A percentile compares a stretch with the other conserved stretches of the same genome.
phyloP scores from a whole-genome alignment of 2,797 vertebrate species.

The Sylvia borin region DNA sequence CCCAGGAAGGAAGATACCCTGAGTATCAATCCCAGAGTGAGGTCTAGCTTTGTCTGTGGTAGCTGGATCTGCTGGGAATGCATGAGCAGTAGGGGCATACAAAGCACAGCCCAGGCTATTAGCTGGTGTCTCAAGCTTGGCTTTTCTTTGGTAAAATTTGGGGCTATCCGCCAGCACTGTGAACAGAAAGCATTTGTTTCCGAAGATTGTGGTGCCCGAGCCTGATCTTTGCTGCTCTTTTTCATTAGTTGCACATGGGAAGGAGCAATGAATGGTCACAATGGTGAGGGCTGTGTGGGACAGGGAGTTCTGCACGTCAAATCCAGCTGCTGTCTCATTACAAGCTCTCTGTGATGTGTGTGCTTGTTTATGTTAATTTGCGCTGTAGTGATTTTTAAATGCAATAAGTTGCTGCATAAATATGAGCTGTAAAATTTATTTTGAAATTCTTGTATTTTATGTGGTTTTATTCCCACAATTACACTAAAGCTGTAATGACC shows the following conservation, averaged over 20 bases:
- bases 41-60: not conserved
- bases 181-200: not conserved
- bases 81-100: accelerated
- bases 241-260: not conserved
- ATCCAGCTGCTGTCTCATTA: not conserved
- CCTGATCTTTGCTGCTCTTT: not conserved
- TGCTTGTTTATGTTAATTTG: not conserved
- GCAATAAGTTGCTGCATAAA: not conserved
- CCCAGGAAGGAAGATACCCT: not conserved
- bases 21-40: not conserved
- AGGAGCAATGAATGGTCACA: not conserved
- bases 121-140: not conserved
- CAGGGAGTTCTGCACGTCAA: not conserved
- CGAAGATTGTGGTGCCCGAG: not conserved
- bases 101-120: not conserved
- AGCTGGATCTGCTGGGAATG: not conserved
- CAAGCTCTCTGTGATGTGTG: not conserved
- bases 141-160: not conserved
- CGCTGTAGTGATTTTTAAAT: not conserved
- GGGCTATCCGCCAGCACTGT: not conserved
- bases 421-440: not conserved
- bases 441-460: conserved; percentile 27
- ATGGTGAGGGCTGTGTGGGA: not conserved
- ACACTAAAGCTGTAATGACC: conserved; percentile 6
- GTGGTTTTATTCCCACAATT: conserved; percentile 31